These are phyloP conservation scores for Gadopsis marmoratus DNA, from an alignment of 2,797 vertebrate genomes.

Conservation along the genomic window DNA sequence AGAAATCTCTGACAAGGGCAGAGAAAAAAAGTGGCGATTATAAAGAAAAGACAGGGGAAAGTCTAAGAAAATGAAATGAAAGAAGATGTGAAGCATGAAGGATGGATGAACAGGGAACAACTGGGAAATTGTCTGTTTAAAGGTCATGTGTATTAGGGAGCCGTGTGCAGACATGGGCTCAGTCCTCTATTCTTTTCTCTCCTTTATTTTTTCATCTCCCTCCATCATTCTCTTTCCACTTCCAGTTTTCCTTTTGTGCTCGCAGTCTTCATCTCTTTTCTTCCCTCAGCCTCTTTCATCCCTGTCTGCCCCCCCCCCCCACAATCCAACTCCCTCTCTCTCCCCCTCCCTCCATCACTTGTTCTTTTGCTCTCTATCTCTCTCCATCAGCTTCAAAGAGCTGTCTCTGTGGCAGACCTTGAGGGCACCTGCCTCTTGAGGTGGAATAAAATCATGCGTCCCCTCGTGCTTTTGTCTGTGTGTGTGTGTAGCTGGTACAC, in stretches of 20 bases:
- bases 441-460: slow-evolving; percentile 73
- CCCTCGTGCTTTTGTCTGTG: slow-evolving; percentile 44
- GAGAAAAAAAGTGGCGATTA: not conserved
- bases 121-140: slow-evolving; percentile 48
- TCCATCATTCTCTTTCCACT: slow-evolving; percentile 30
- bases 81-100: slow-evolving; percentile 17
- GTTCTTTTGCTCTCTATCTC: slow-evolving; percentile 52
- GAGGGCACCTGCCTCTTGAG: slow-evolving; percentile 78
- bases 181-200: slow-evolving; percentile 25
- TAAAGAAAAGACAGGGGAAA: slow-evolving; percentile 3
- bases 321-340: slow-evolving; percentile 27
- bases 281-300: slow-evolving; percentile 36
- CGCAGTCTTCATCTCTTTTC: slow-evolving; percentile 24
- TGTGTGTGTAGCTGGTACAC: slow-evolving; percentile 35
- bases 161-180: slow-evolving; percentile 43
- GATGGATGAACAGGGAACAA: slow-evolving; percentile 46
- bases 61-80: slow-evolving; percentile 7
- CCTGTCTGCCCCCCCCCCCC: slow-evolving; percentile 12
- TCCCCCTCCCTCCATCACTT: slow-evolving; percentile 16
- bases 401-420: slow-evolving; percentile 70
- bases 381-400: slow-evolving; percentile 81
- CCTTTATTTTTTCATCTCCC: slow-evolving; percentile 41
- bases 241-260: slow-evolving; percentile 46
- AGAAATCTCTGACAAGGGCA: not conserved
- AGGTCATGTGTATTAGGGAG: slow-evolving; percentile 57